Conservation (phyloP, 2,888 invertebrate species). For the Andrena marginata region DNA sequence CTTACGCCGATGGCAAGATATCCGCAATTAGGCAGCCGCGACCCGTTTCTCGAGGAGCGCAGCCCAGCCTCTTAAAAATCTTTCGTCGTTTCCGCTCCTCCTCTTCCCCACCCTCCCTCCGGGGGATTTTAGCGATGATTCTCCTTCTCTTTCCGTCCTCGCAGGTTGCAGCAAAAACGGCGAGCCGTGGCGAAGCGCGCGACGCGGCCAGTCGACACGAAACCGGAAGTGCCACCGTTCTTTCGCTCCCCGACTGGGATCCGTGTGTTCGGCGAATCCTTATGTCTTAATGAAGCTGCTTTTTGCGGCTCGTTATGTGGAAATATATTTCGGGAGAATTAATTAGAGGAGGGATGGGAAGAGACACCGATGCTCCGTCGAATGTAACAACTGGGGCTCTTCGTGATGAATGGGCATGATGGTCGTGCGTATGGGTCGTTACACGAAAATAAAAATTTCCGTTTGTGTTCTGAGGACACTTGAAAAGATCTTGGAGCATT, state of each 20-base stretch:
- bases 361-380: background rate
- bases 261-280: background rate
- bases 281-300: conserved; percentile 24
- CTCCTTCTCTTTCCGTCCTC: background rate
- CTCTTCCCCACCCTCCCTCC: background rate
- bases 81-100: conserved; percentile 39
- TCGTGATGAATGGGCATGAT: background rate
- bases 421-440: too few relatives aligned
- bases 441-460: background rate
- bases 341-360: conserved; percentile 26
- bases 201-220: conserved; percentile 19
- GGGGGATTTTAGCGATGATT: conserved; percentile 6
- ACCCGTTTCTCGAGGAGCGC: conserved; percentile 35
- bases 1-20: conserved; percentile 46
- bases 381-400: background rate
- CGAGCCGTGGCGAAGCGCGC: conserved; percentile 1
- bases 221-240: conserved; percentile 34
- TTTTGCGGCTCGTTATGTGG: conserved; percentile 31
- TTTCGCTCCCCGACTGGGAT: background rate
- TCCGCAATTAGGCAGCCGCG: conserved; percentile 44
- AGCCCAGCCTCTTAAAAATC: conserved; percentile 34
- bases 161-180: conserved; percentile 7
- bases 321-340: conserved; percentile 31
- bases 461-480: background rate
- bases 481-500: background rate